Percentiles rank a stretch among this genome's conserved stretches.
phyloP scores from a whole-genome alignment of 1,140 invertebrate genomes.

The Cylas formicarius region DNA sequence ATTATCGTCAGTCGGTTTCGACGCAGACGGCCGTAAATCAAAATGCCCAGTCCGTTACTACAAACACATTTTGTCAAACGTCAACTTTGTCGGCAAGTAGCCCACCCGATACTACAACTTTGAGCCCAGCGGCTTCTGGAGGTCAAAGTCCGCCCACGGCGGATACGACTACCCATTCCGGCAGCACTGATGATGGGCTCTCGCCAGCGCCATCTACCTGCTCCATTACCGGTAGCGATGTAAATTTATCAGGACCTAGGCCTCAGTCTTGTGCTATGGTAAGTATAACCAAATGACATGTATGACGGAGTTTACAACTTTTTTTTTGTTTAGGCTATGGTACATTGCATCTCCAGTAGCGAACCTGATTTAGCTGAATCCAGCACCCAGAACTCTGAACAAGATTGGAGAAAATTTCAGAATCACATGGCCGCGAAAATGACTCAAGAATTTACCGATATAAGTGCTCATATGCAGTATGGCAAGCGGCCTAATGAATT shows the following conservation, averaged over 20 bases:
- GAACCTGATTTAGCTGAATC: slow-evolving; percentile 63
- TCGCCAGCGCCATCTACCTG: slow-evolving; percentile 40
- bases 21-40: slow-evolving; percentile 64
- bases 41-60: slow-evolving; percentile 49
- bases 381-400: slow-evolving; percentile 30
- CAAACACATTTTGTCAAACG: slow-evolving; percentile 49
- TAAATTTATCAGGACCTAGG: slow-evolving; percentile 29
- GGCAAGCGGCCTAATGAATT: slow-evolving; percentile 23
- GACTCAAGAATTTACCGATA: slow-evolving; percentile 21
- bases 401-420: slow-evolving; percentile 28
- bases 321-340: slow-evolving; percentile 56
- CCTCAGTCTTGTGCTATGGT: slow-evolving; percentile 50
- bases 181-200: slow-evolving; percentile 45
- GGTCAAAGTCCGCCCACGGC: slow-evolving; percentile 52
- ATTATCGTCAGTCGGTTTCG: slow-evolving; percentile 58
- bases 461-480: slow-evolving; percentile 28
- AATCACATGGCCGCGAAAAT: slow-evolving; percentile 17
- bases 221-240: slow-evolving; percentile 28
- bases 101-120: slow-evolving; percentile 74
- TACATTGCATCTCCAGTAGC: slow-evolving; percentile 78
- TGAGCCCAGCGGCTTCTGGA: slow-evolving; percentile 54
- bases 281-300: slow-evolving; percentile 24
- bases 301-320: slow-evolving; percentile 2
- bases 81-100: slow-evolving; percentile 44
- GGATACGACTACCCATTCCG: slow-evolving; percentile 51